These are phyloP conservation scores for Heliconius hermathena DNA, from an alignment of 1,140 invertebrate species.

Conservation along the genomic window DNA sequence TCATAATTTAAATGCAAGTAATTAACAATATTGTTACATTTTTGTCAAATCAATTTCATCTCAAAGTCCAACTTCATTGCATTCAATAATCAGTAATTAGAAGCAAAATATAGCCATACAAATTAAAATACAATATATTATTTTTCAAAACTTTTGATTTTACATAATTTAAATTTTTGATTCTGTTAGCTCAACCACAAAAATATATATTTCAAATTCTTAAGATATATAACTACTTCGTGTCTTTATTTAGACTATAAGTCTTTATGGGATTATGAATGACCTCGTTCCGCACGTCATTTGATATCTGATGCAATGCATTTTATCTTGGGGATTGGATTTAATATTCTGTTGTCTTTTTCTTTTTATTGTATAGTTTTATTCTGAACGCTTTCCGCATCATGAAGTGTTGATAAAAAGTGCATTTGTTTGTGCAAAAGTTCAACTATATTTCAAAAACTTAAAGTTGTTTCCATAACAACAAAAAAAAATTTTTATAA, in stretches of 20 bases:
- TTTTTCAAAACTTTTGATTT: no score
- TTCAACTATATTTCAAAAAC: neutral
- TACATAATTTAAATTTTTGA: no score
- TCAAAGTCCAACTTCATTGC: no score
- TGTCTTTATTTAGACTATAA: neutral
- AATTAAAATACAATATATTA: no score
- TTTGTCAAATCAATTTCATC: no score
- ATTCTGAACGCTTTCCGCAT: neutral
- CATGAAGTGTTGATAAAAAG: neutral
- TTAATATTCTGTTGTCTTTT: neutral
- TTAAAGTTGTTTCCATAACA: neutral
- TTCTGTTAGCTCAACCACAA: neutral
- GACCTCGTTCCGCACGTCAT: neutral
- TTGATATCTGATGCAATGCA: neutral
- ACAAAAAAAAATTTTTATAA: neutral
- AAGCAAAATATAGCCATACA: no score
- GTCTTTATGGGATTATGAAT: neutral
- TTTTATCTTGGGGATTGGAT: neutral
- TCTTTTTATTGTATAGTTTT: neutral
- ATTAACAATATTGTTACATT: no score
- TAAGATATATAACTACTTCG: neutral
- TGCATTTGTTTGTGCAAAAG: no score
- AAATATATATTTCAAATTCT: neutral
- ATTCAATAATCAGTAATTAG: no score
- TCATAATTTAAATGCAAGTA: no score